Conservation (phyloP, 2,888 invertebrate species). For the Agrochola circellaris region DNA sequence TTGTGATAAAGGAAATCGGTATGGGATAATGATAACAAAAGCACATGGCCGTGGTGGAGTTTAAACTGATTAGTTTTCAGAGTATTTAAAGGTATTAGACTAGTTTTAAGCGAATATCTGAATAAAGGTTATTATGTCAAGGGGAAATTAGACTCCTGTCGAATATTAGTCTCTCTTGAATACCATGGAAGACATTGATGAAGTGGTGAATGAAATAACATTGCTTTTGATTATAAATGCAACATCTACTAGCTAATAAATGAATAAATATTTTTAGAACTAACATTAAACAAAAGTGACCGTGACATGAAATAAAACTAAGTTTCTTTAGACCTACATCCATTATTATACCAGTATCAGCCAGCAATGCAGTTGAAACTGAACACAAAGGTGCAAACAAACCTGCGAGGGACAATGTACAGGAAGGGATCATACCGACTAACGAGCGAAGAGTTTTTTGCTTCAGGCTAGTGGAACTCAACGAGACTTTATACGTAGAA, state of each 20-base stretch:
- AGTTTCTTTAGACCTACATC: not conserved
- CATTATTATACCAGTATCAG: not conserved
- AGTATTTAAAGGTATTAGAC: not conserved
- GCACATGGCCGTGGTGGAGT: not conserved
- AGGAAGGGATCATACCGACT: conserved; percentile 57
- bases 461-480: conserved; percentile 37
- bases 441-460: conserved; percentile 58
- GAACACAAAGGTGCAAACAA: conserved; percentile 62
- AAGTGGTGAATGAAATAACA: not conserved
- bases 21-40: conserved; percentile 8
- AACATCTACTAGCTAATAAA: not conserved
- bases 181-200: no score
- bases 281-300: not conserved
- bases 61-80: conserved; percentile 14
- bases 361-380: conserved; percentile 18
- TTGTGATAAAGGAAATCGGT: conserved; percentile 40
- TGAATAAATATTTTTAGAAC: not conserved
- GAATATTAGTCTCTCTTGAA: no score
- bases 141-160: no score
- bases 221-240: no score
- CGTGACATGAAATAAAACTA: not conserved
- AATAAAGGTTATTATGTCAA: not conserved
- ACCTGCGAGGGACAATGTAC: conserved; percentile 49
- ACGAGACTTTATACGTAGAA: conserved; percentile 22
- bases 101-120: not conserved